A percentile compares a stretch with the other conserved stretches of the same genome.
Conservation (phyloP, 2,113 vertebrate genomes). For the Grammomys dolichurus region DNA sequence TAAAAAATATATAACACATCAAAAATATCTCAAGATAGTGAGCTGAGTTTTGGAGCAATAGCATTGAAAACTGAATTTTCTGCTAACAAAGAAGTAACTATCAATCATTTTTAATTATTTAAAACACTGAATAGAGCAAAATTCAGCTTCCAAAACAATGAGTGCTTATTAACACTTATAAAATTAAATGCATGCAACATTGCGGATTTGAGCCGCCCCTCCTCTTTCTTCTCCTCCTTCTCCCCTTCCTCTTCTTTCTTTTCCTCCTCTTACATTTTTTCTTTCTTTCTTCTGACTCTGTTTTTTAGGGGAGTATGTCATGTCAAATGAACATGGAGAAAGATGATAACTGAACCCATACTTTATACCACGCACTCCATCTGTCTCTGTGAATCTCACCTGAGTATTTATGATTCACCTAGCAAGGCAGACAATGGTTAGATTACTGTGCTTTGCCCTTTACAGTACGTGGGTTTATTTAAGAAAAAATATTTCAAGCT, state of each 20-base stretch:
- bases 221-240: not conserved
- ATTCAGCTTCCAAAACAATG: not conserved
- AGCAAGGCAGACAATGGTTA: not conserved
- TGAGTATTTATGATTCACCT: not conserved
- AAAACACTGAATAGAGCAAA: not conserved
- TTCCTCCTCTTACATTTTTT: not conserved
- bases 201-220: not conserved
- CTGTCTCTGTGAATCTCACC: too few species aligned
- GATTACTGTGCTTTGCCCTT: not conserved
- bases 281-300: not conserved
- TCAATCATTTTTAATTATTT: not conserved
- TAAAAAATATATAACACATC: not conserved
- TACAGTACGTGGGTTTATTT: not conserved
- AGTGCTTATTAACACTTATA: not conserved
- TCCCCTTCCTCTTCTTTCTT: not conserved
- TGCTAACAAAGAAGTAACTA: not conserved
- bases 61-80: not conserved
- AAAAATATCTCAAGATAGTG: not conserved
- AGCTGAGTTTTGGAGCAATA: not conserved
- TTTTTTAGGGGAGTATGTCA: not conserved
- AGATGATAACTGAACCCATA: not conserved
- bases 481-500: not conserved
- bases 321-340: too few species aligned
- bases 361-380: accelerated
- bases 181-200: not conserved